Conservation (phyloP, 2,888 invertebrate genomes). For the Carabus problematicus region DNA sequence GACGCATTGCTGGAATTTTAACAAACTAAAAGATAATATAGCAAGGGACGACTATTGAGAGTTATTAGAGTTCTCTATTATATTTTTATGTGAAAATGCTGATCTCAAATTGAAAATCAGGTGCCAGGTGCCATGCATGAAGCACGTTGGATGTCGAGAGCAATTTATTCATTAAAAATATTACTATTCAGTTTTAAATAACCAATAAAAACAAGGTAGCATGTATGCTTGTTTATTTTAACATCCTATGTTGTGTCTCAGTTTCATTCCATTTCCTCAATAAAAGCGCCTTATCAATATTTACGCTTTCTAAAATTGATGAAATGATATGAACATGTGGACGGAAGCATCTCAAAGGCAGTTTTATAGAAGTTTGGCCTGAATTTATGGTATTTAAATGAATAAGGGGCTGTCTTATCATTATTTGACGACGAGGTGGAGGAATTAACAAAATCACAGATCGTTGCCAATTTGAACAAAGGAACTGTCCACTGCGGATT, state of each 20-base stretch:
- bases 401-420: conserved; percentile 37
- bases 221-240: no score
- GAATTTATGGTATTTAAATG: conserved; percentile 43
- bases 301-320: conserved; percentile 25
- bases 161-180: no score
- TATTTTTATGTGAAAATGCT: not conserved
- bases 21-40: not conserved
- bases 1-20: not conserved
- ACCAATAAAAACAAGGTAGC: not conserved
- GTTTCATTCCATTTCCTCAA: no score
- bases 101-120: not conserved
- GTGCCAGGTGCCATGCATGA: no score
- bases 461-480: no score
- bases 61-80: not conserved
- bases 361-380: conserved; percentile 40
- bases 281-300: conserved; percentile 6
- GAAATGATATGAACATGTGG: conserved; percentile 22
- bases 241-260: no score
- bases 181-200: not conserved
- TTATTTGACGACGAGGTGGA: conserved; percentile 44
- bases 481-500: no score
- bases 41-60: conserved; percentile 12
- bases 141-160: no score
- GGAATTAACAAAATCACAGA: no score
- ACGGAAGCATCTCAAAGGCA: no score